Conservation (phyloP, 2,113 vertebrate species). For the Strigops habroptila region DNA sequence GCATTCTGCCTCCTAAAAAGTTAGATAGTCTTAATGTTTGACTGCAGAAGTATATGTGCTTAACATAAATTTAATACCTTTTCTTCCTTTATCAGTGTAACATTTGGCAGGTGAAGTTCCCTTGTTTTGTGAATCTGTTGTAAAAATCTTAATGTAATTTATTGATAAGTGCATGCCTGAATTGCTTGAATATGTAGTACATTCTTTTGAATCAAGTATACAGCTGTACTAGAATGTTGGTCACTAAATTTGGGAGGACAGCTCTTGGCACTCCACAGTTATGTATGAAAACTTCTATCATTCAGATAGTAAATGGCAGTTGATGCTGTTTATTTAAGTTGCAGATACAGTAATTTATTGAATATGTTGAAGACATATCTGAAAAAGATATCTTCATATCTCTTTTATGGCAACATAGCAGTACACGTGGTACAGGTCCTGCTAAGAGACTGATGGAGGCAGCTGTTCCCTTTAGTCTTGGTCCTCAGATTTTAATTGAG, state of each 20-base stretch:
- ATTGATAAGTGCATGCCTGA: not conserved
- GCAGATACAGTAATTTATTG: not conserved
- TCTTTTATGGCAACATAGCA: not conserved
- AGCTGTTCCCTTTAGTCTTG: not conserved
- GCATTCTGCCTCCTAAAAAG: not conserved
- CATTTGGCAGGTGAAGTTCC: not conserved
- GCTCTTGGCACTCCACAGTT: not conserved
- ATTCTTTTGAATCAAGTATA: not conserved
- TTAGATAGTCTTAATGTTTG: not conserved
- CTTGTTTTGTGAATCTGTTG: not conserved
- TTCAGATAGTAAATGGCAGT: not conserved
- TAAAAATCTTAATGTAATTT: not conserved
- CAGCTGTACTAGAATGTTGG: not conserved
- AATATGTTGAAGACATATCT: not conserved
- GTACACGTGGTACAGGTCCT: not conserved
- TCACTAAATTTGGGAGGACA: not conserved
- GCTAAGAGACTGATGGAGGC: not conserved
- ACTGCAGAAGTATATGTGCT: not conserved
- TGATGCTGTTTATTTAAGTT: not conserved
- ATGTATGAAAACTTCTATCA: not conserved
- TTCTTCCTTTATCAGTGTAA: not conserved
- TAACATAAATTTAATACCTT: not conserved
- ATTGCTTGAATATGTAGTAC: not conserved
- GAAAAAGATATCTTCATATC: not conserved
- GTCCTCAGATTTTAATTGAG: not conserved